Base-by-base conservation (phyloP, 2,113 vertebrate genomes). In the Dolichallabes microphthalmus region DNA sequence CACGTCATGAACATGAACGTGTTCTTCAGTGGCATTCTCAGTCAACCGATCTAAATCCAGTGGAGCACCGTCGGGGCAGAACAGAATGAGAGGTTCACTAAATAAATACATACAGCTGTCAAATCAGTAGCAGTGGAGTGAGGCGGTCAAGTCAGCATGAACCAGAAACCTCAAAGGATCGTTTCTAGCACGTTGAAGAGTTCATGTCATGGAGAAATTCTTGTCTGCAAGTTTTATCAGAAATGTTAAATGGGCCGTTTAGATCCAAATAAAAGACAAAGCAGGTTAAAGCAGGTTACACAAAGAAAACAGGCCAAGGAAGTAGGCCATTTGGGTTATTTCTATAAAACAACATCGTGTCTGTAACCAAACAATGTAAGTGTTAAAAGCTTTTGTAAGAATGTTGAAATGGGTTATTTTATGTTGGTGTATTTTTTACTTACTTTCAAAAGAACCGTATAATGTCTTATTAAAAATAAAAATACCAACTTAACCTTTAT, bases 251-350 rank as follows among this genome's bases (percentile, higher is more conserved):
- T 55, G 82, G 82, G 83, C 39, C 82, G 64, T 27, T 82, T 30
- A 3, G 53, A 45, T n/a, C 39, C 79, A 81, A 50, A 66, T 81
- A 10, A 63, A 81, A 35, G 53, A 58, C 0, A 10, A 32, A 60
- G 14, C 5, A 79, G 17, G 73, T 82, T 87, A 57, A 81, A 83
- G 52, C 50, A 86, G 82, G 68, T 86, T 84, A 84, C 27, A 52
- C 20, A 73, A 17, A 82, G 25, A 30, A 76, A 78, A 52, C 2
- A n/a, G 64, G 76, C 9, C 64, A 80, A 60, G 17, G 30, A 85
- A 60, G 35, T 60, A 32, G 75, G 22, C 58, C 53, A 57, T 45
- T 32, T 11, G 0, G 52, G 15, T 8, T 45, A 57, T 39, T 78
- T 35, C 74, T 78, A 45, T 39, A 85, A 78, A 84, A 17, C 45